Base-by-base conservation (phyloP, 2,797 vertebrate species). In the Neopelma chrysocephalum region DNA sequence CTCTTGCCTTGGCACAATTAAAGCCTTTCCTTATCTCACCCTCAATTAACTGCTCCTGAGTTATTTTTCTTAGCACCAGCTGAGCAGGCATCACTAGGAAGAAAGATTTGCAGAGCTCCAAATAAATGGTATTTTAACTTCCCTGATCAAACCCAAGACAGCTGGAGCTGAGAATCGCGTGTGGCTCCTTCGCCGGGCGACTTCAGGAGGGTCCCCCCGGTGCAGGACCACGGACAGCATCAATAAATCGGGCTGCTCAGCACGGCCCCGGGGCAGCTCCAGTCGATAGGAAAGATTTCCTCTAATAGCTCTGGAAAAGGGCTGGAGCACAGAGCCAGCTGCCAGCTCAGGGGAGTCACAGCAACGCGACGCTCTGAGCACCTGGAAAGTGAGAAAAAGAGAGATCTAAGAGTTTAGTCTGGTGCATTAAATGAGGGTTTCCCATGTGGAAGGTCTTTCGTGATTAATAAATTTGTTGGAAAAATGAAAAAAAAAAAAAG, bases 271-370 rank as follows among this genome's bases (percentile, higher is more conserved):
- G 1, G 76, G 51, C 69, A 66, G 83, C 82, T 80, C 43, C 26
- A n/a, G 26, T 77, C 75, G 45, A 70, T 56, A 45, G 27, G 71
- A 95, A 88, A 82, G 64, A 82, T 93, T 91, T 87, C 54, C 48
- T 90, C 54, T 54, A 78, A 68, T 9, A 27, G 57, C 14, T 27
- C 29, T 60, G 57, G 57, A 53, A 10, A 0, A 9, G 19, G 66
- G 45, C 60, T 80, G 69, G 66, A 87, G 71, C 71, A 84, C 51
- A 91, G 42, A 42, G 20, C 15, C 6, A 1, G 13, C 40, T 62
- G 40, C 43, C 34, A 17, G 0, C 9, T 34, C 76, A 13, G 34
- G 36, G 25, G 7, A 26, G 10, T 21, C 2, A 1, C 64, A 40
- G 16, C 73, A 48, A 5, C 23, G 69, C 15, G 26, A 45, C 3